Conservation (phyloP, 2,113 vertebrate genomes). For the Eonycteris spelaea region DNA sequence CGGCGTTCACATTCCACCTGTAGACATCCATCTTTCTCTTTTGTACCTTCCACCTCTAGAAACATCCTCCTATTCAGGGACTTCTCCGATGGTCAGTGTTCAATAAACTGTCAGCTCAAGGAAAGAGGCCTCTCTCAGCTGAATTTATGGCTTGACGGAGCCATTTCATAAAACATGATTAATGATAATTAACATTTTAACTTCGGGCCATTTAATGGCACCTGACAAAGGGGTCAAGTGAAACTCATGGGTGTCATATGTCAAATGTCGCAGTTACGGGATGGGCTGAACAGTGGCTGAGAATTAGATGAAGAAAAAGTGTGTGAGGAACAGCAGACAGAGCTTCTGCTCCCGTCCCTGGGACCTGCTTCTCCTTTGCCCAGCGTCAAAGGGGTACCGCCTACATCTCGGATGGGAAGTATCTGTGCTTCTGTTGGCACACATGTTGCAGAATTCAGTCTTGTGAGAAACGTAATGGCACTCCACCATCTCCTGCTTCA, state of each 20-base stretch:
- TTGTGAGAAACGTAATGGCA: neutral
- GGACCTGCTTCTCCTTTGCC: too few relatives aligned
- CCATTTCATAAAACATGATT: slow-evolving; percentile 66
- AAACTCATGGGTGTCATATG: slow-evolving; percentile 61
- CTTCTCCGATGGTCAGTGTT: neutral
- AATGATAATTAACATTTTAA: slow-evolving; percentile 75
- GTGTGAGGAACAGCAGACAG: neutral
- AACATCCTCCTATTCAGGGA: neutral
- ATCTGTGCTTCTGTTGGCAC: neutral
- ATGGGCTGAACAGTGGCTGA: slow-evolving; percentile 36
- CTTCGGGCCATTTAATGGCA: slow-evolving; percentile 57
- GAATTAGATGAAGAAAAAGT: neutral
- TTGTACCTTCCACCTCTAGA: neutral
- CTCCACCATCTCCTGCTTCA: neutral
- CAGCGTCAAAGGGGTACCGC: fast-evolving
- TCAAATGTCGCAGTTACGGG: slow-evolving; percentile 59
- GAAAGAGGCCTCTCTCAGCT: slow-evolving; percentile 29
- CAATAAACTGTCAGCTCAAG: neutral
- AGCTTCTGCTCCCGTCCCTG: neutral
- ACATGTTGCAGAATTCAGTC: neutral
- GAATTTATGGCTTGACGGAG: slow-evolving; percentile 62
- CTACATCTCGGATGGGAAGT: neutral
- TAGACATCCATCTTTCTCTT: neutral
- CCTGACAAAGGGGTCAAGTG: slow-evolving; percentile 71
- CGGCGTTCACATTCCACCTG: neutral